These are phyloP conservation scores for Heterotilapia buettikoferi DNA, from an alignment of 2,113 vertebrate genomes.

Conservation along the genomic window DNA sequence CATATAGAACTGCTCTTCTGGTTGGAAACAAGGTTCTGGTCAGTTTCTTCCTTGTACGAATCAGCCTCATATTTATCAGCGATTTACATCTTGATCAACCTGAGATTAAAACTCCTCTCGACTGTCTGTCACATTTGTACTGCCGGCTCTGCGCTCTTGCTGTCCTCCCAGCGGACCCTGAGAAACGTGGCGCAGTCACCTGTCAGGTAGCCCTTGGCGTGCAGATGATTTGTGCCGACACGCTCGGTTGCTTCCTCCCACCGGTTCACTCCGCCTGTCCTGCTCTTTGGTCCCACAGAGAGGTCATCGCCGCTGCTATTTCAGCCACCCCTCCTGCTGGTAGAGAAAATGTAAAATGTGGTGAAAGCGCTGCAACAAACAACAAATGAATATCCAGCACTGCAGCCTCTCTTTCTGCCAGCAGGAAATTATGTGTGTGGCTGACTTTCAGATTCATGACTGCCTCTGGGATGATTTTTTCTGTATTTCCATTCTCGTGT, in stretches of 20 bases:
- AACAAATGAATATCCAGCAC: neutral
- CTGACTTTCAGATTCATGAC: neutral
- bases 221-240: conserved; percentile 10
- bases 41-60: neutral
- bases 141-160: neutral
- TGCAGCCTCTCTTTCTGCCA: neutral
- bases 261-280: neutral
- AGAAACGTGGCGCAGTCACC: neutral
- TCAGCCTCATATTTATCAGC: neutral
- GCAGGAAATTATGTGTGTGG: neutral
- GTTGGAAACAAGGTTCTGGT: neutral
- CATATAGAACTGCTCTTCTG: neutral
- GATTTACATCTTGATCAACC: neutral
- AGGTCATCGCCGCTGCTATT: neutral
- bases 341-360: neutral
- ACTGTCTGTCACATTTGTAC: neutral
- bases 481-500: neutral
- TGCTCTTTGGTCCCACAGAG: neutral
- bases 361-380: neutral
- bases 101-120: neutral
- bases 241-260: neutral
- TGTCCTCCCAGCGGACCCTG: neutral
- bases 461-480: neutral
- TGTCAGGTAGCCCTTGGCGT: neutral
- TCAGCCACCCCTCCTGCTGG: neutral